These are phyloP conservation scores for Lophotis ruficrista DNA, from an alignment of 2,113 vertebrate genomes.

Conservation along the genomic window DNA sequence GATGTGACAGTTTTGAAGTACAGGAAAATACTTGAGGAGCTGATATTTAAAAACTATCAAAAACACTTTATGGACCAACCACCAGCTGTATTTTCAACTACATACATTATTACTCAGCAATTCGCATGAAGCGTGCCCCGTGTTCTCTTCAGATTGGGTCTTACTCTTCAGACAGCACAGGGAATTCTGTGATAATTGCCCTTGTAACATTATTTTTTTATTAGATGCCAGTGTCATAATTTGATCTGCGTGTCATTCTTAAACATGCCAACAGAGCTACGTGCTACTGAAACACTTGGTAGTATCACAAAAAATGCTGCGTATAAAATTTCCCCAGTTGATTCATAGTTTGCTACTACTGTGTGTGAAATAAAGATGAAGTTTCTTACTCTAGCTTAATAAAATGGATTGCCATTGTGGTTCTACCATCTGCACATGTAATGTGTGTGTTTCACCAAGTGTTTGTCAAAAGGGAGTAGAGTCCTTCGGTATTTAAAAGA, in stretches of 20 bases:
- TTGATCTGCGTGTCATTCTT: background rate
- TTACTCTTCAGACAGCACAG: background rate
- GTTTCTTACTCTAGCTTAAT: background rate
- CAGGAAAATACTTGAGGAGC: background rate
- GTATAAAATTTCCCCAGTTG: background rate
- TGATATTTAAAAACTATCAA: background rate
- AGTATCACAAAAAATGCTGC: background rate
- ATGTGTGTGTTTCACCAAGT: background rate
- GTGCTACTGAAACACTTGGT: background rate
- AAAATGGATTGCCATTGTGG: background rate
- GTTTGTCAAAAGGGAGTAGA: background rate
- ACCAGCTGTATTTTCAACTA: background rate
- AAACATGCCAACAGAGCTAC: background rate
- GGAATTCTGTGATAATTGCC: background rate
- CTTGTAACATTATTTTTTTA: background rate
- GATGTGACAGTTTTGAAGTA: slow-evolving; percentile 45
- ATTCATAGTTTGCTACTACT: background rate
- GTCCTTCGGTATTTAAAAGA: background rate
- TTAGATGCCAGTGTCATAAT: background rate
- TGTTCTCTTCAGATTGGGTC: background rate
- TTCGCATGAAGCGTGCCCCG: fast-evolving
- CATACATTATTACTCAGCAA: background rate
- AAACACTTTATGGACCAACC: background rate
- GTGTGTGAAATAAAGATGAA: background rate
- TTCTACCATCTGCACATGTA: background rate